Percentiles rank a stretch among this genome's conserved stretches.
These are phyloP conservation scores for Mesocentrotus franciscanus DNA, from an alignment of 53 echinoderm and acorn worm species.

Conservation along the genomic window DNA sequence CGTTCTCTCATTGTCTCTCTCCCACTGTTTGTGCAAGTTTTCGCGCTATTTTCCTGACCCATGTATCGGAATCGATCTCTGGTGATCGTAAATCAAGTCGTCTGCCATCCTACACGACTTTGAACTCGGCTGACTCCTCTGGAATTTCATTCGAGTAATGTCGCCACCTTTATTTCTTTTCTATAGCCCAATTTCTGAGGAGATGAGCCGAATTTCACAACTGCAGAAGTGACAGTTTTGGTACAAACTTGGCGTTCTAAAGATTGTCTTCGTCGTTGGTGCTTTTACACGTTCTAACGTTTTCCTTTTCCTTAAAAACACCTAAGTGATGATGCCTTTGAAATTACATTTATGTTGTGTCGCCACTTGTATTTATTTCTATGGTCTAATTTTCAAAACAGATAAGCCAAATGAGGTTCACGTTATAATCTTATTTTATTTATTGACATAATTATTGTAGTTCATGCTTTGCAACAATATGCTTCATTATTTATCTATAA, in stretches of 20 bases:
- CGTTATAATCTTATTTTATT: too few relatives aligned
- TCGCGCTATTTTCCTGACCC: constrained; percentile 60
- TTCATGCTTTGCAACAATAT: too few relatives aligned
- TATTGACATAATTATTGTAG: too few relatives aligned
- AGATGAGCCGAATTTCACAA: not conserved
- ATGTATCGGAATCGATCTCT: constrained; percentile 47
- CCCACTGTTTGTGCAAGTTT: constrained; percentile 63
- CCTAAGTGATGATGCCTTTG: not conserved
- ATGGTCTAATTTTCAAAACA: too few relatives aligned
- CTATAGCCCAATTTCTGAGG: constrained; percentile 17
- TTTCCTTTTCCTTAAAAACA: not conserved
- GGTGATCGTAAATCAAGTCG: constrained; percentile 51
- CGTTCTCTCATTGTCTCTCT: constrained; percentile 7
- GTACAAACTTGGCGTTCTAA: not conserved
- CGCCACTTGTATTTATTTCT: not conserved
- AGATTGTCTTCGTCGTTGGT: not conserved
- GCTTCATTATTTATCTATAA: too few relatives aligned
- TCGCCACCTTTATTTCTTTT: constrained; percentile 39
- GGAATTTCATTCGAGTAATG: constrained; percentile 47
- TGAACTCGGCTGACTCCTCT: constrained; percentile 41
- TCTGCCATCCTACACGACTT: constrained; percentile 40
- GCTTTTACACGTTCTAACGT: not conserved
- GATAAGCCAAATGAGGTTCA: too few relatives aligned
- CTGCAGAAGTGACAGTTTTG: not conserved
- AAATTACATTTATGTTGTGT: not conserved